Percentiles rank a stretch among this genome's conserved stretches.
Conservation (phyloP, 2,888 invertebrate genomes). For the Operophtera brumata region DNA sequence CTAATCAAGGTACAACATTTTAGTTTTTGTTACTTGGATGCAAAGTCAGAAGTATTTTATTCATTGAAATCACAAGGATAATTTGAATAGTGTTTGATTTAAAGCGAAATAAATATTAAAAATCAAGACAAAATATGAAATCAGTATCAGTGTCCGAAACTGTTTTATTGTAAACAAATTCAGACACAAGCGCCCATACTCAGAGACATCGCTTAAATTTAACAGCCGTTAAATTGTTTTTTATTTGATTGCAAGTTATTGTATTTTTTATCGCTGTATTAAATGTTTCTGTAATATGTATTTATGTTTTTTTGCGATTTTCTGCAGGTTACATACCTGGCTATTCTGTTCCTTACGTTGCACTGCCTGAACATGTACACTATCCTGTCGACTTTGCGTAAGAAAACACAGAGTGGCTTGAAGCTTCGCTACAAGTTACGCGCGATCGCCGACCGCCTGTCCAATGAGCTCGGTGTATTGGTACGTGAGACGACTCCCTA, state of each 20-base stretch:
- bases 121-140: too few relatives aligned
- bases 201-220: not conserved
- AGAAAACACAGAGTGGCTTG: slow-evolving; percentile 84
- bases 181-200: not conserved
- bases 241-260: slow-evolving; percentile 55
- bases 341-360: slow-evolving; percentile 90
- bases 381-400: slow-evolving; percentile 91
- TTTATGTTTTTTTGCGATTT: slow-evolving; percentile 52
- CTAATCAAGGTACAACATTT: too few relatives aligned
- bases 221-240: slow-evolving; percentile 32
- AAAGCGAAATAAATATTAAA: too few relatives aligned
- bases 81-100: too few relatives aligned
- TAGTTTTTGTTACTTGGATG: too few relatives aligned
- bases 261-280: slow-evolving; percentile 63
- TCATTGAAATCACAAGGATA: too few relatives aligned
- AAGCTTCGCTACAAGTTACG: slow-evolving; percentile 82
- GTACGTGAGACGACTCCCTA: slow-evolving; percentile 53
- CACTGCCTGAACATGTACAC: slow-evolving; percentile 95
- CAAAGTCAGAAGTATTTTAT: too few relatives aligned
- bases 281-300: slow-evolving; percentile 44
- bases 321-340: slow-evolving; percentile 88
- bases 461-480: slow-evolving; percentile 69
- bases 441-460: slow-evolving; percentile 73
- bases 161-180: slow-evolving; percentile 3
- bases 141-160: not conserved